Percentiles rank a stretch among this genome's conserved stretches.
phyloP scores from a whole-genome alignment of 2,797 vertebrate genomes.

The Chaetodon trifasciatus region DNA sequence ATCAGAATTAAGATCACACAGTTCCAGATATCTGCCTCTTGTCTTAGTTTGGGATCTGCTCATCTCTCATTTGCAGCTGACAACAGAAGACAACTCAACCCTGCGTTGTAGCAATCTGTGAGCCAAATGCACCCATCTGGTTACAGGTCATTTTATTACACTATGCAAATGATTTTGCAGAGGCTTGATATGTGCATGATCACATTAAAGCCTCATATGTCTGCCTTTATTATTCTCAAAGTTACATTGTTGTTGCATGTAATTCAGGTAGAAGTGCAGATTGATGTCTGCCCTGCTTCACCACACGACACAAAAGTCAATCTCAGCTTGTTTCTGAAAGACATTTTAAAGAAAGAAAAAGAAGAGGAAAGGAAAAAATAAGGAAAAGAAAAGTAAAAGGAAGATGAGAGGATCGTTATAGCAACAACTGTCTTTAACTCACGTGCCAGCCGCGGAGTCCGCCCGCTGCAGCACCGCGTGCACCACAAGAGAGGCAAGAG shows the following conservation, averaged over 20 bases:
- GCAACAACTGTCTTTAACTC: too few relatives aligned
- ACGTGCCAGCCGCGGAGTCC: too few relatives aligned
- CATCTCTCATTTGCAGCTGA: neutral
- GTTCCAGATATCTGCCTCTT: neutral
- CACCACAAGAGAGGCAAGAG: too few relatives aligned
- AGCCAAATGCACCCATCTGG: neutral
- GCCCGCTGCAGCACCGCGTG: too few relatives aligned
- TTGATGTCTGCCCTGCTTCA: neutral
- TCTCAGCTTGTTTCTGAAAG: too few relatives aligned
- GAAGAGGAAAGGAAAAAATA: too few relatives aligned
- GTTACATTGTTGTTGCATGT: neutral
- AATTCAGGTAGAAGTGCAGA: neutral
- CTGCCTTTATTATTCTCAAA: neutral
- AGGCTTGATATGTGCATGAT: neutral
- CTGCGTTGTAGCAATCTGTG: neutral
- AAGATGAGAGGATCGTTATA: too few relatives aligned
- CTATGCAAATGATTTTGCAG: neutral
- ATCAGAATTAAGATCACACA: neutral
- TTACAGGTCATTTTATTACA: neutral
- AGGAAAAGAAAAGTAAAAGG: too few relatives aligned
- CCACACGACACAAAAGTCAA: too few relatives aligned
- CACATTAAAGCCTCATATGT: neutral
- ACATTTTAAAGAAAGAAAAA: too few relatives aligned
- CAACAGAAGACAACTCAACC: neutral
- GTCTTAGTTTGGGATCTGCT: neutral